Conservation (phyloP, 1,140 invertebrate genomes). For the Platyura marginata region DNA sequence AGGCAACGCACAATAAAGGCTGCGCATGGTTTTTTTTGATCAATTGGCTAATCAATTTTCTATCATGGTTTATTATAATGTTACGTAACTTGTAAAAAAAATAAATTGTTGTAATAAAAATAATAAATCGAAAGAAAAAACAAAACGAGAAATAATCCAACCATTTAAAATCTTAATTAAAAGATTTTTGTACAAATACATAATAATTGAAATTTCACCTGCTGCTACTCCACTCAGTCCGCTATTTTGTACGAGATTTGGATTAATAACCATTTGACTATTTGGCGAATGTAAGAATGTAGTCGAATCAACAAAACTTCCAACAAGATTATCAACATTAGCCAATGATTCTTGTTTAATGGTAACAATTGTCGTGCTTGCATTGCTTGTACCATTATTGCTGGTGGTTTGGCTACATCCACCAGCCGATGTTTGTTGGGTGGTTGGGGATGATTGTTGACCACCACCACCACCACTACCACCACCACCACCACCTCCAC, state of each 20-base stretch:
- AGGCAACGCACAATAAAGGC: no score
- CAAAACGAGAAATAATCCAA: no score
- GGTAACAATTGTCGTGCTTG: conserved; percentile 12
- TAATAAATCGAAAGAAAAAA: no score
- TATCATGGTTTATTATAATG: no score
- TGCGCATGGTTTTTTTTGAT: no score
- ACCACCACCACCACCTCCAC: neutral
- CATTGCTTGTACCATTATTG: neutral
- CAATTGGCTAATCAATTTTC: no score
- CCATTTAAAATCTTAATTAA: no score
- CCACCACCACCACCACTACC: neutral
- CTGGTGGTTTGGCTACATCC: neutral
- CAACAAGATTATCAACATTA: conserved; percentile 30
- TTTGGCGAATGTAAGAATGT: conserved; percentile 37
- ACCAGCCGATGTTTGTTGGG: neutral
- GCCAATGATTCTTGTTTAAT: conserved; percentile 34
- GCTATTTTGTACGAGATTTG: neutral
- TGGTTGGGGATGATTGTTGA: neutral
- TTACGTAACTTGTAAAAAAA: no score
- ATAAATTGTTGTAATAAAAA: no score
- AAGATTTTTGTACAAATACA: no score
- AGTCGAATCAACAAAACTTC: conserved; percentile 37
- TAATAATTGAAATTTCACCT: no score
- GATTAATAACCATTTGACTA: conserved; percentile 1
- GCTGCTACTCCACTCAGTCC: neutral